Percentiles rank a stretch among this genome's conserved stretches.
Conservation (phyloP, 92 coral and sea anemone species). For the Heteractis magnifica region DNA sequence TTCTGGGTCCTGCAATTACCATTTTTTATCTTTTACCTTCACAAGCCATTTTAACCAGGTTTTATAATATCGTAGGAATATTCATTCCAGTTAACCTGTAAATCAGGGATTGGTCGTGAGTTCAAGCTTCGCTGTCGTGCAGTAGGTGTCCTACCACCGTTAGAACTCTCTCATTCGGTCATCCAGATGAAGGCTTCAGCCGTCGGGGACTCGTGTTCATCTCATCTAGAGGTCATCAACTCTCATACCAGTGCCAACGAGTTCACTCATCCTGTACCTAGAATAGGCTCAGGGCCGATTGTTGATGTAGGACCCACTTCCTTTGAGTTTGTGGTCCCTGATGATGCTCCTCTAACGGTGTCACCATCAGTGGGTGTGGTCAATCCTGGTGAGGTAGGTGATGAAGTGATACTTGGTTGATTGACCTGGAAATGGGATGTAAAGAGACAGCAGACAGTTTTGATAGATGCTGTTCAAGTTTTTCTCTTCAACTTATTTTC, state of each 20-base stretch:
- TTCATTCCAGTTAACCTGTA: slow-evolving; percentile 83
- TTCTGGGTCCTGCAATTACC: too few species aligned
- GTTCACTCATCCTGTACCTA: slow-evolving; percentile 96
- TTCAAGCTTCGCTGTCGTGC: slow-evolving; percentile 90
- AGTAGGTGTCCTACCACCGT: slow-evolving; percentile 86
- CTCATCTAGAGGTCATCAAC: slow-evolving; percentile 83
- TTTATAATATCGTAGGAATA: slow-evolving; percentile 66
- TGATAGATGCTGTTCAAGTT: too few species aligned
- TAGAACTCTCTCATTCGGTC: slow-evolving; percentile 88
- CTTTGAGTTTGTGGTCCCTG: slow-evolving; percentile 91
- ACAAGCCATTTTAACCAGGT: background rate
- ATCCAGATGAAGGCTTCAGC: slow-evolving; percentile 94
- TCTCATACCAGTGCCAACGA: slow-evolving; percentile 94
- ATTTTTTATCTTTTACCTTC: too few species aligned
- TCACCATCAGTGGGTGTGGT: slow-evolving; percentile 95
- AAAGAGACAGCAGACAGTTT: too few species aligned
- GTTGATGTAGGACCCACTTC: slow-evolving; percentile 96
- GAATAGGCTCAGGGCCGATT: slow-evolving; percentile 94
- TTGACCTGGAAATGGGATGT: too few species aligned
- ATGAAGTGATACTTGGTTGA: too few species aligned
- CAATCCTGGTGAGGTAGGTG: slow-evolving; percentile 84
- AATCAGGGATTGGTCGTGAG: slow-evolving; percentile 95
- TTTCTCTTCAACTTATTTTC: too few species aligned
- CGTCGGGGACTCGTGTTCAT: slow-evolving; percentile 75
- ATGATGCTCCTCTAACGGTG: slow-evolving; percentile 78